Percentiles rank a stretch among this genome's conserved stretches.
phyloP scores from a whole-genome alignment of 1,140 invertebrate species.

The Pseudomyrmex flavicornis region DNA sequence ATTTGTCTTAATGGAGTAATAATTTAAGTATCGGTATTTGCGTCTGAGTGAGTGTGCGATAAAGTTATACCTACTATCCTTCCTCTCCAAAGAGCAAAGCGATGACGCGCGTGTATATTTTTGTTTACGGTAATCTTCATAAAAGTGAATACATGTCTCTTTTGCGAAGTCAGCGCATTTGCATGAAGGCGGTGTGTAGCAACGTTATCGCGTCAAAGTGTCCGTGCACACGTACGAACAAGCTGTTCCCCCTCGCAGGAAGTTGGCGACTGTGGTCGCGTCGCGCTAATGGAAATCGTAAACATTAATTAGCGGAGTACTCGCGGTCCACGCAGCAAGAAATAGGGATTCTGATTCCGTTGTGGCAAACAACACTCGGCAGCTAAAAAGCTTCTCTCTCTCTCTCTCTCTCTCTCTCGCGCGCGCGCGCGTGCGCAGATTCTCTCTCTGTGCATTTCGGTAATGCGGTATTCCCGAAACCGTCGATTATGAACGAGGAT shows the following conservation, averaged over 20 bases:
- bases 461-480: constrained; percentile 4
- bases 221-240: constrained; percentile 29
- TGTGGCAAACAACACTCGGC: constrained; percentile 58
- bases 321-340: constrained; percentile 69
- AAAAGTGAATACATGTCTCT: constrained; percentile 36
- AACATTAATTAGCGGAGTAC: constrained; percentile 80
- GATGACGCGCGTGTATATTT: background rate
- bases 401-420: constrained; percentile 8
- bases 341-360: constrained; percentile 72
- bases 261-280: constrained; percentile 76
- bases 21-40: background rate
- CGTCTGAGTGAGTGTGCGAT: background rate
- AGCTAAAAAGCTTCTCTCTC: constrained; percentile 48
- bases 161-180: constrained; percentile 41
- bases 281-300: constrained; percentile 81
- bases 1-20: background rate
- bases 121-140: constrained; percentile 4
- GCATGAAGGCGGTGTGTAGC: constrained; percentile 41
- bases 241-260: constrained; percentile 69
- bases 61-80: background rate
- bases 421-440: constrained; percentile 1
- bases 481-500: constrained; percentile 49
- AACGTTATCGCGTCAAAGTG: constrained; percentile 39
- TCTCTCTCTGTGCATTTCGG: too few relatives aligned
- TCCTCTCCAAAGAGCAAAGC: background rate